A percentile compares a stretch with the other conserved stretches of the same genome.
Evolutionary conservation across 2,888 invertebrate species (phyloP).

Genomic region (Clostera curtula): DNA sequence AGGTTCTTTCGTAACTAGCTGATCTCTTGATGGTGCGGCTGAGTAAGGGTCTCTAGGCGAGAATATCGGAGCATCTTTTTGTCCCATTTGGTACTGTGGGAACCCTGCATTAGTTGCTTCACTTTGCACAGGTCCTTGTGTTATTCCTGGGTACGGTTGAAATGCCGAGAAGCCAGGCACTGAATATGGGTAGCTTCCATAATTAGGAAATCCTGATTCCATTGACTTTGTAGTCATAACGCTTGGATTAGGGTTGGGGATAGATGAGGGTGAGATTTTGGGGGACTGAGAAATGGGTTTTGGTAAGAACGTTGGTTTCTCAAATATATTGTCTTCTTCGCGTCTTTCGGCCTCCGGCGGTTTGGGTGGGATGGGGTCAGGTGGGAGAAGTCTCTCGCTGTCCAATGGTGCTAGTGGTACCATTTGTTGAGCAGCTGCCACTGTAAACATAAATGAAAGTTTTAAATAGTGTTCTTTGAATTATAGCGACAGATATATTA

Average conservation of each 20-base stretch:
- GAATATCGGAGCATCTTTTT: background rate
- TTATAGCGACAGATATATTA: too few species aligned
- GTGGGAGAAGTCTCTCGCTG: conserved; percentile 29
- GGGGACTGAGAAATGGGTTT: conserved; percentile 55
- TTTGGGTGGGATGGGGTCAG: conserved; percentile 35
- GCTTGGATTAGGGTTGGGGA: conserved; percentile 64
- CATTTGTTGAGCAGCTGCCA: conserved; percentile 11
- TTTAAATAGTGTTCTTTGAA: too few species aligned
- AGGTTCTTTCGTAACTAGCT: too few species aligned
- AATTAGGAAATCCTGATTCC: conserved; percentile 51
- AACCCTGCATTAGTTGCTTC: conserved; percentile 33
- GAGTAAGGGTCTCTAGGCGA: conserved; percentile 3
- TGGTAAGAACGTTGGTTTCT: conserved; percentile 42
- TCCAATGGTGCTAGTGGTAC: conserved; percentile 23
- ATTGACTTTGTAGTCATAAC: conserved; percentile 46
- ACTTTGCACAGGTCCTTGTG: conserved; percentile 24
- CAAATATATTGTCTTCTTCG: conserved; percentile 32
- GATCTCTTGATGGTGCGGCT: too few species aligned
- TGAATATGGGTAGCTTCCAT: conserved; percentile 55
- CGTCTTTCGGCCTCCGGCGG: conserved; percentile 38
- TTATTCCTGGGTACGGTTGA: conserved; percentile 49
- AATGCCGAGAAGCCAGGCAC: conserved; percentile 67
- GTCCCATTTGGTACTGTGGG: conserved; percentile 17
- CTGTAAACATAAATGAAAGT: conserved; percentile 20
- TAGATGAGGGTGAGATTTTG: conserved; percentile 67